Conservation (phyloP, 2,113 vertebrate genomes). For the Hypanus sabinus region DNA sequence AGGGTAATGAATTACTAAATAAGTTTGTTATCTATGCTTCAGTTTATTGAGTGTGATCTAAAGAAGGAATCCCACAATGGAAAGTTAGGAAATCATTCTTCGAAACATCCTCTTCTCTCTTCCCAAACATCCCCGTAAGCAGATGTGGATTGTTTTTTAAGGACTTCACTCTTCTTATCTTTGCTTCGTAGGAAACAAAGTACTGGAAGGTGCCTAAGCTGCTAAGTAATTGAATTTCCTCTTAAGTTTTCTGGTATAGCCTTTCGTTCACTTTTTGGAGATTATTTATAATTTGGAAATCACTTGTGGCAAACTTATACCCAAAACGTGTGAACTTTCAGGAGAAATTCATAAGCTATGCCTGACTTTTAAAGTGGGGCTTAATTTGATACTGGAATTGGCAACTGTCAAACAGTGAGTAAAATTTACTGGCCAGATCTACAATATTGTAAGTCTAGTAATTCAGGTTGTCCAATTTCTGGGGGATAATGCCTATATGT, state of each 20-base stretch:
- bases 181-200: background rate
- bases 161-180: background rate
- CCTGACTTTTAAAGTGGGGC: slow-evolving; percentile 20
- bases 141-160: slow-evolving; percentile 9
- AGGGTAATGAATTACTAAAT: slow-evolving; percentile 33
- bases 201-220: background rate
- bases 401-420: slow-evolving; percentile 18
- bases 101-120: background rate
- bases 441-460: background rate
- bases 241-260: slow-evolving; percentile 6
- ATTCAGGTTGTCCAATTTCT: background rate
- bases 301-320: background rate
- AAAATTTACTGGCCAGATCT: background rate
- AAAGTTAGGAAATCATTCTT: slow-evolving; percentile 21
- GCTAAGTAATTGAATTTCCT: slow-evolving; percentile 22
- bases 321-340: slow-evolving; percentile 14
- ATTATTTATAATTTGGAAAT: background rate
- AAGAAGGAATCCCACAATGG: slow-evolving; percentile 4
- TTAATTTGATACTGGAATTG: slow-evolving; percentile 34
- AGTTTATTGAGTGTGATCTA: slow-evolving; percentile 12
- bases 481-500: background rate
- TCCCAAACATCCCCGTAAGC: background rate
- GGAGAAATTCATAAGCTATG: slow-evolving; percentile 25
- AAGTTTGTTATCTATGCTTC: slow-evolving; percentile 32
- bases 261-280: slow-evolving; percentile 21